Evolutionary conservation across 2,888 invertebrate genomes (phyloP), one percentile per base, ranked within the genome.

Genomic region (Orthosia cruda): DNA sequence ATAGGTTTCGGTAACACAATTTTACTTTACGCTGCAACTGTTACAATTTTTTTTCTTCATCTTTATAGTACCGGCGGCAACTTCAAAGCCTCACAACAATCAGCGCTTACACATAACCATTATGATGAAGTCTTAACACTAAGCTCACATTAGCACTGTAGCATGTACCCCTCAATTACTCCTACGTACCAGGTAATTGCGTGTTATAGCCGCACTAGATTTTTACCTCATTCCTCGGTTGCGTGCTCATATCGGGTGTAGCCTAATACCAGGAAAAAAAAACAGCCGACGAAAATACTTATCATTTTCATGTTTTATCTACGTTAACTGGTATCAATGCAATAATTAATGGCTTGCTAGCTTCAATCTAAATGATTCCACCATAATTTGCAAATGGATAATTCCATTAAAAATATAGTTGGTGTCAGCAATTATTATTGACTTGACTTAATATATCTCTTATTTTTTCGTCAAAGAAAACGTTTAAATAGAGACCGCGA

Each of bases 401-500:
- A 66, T 23, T 62, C 16, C 16, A 18, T 23, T 3, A 12, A 13
- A 18, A 58, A 26, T 26, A 23, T 9, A 26, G 26, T 11, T n/a
- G 13, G 3, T 9, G 9, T 12, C 52, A 13, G 20, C 20, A 61
- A 50, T 15, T 40, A 50, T 15, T 45, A 18, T 5, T 58, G 12
- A 0, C 59, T 68, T 32, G 12, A 11, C 61, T 52, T n/a, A 32
- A 7, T 32, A 16, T 18, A 66, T 40, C 23, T 45, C 5, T 59
- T 40, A 23, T 0, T 13, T 67, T n/a, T 64, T 50, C 62, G 2
- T 49, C 12, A 49, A 54, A 11, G 61, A 64, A 72, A 83, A 58
- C 32, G 45, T 55, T 65, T 77, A 71, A 86, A 87, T 83, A 78
- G 74, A 78, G 78, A 84, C 77, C 75, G 69, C 81, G 62, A 84